These are phyloP conservation scores for Arizona elegans DNA, from an alignment of 2,113 vertebrate species.

Conservation along the genomic window DNA sequence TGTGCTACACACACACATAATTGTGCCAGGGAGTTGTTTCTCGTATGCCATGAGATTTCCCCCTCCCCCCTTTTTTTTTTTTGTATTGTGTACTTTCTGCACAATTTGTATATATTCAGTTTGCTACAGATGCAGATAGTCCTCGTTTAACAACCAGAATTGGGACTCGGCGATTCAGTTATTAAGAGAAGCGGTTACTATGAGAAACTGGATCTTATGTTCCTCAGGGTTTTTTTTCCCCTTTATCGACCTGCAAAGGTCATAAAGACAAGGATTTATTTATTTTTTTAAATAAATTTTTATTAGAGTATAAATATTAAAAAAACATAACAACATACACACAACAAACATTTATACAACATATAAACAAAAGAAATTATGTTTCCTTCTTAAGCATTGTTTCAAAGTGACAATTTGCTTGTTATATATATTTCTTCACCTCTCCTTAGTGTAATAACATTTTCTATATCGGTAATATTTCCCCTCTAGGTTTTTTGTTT, in stretches of 20 bases:
- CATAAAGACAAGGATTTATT: background rate
- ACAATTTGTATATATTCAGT: background rate
- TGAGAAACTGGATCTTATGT: background rate
- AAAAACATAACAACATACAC: no score
- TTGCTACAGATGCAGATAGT: background rate
- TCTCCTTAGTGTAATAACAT: no score
- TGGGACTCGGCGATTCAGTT: background rate
- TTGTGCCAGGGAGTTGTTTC: background rate
- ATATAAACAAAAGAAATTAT: no score
- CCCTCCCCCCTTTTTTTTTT: background rate
- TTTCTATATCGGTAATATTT: no score
- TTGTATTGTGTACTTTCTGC: background rate
- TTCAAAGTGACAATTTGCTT: no score
- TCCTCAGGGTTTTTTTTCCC: background rate
- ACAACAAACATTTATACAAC: no score
- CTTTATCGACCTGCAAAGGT: background rate
- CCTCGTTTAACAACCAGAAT: background rate
- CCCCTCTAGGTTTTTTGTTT: no score
- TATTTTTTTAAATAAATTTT: no score
- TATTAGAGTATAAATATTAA: no score
- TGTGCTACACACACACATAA: background rate
- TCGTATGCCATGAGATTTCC: background rate
- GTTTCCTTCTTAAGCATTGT: no score
- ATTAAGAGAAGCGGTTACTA: background rate
- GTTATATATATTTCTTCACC: no score